A percentile compares a stretch with the other conserved stretches of the same genome.
Evolutionary conservation across 2,797 vertebrate genomes (phyloP).

Genomic region (Halcyon leucocephala): DNA sequence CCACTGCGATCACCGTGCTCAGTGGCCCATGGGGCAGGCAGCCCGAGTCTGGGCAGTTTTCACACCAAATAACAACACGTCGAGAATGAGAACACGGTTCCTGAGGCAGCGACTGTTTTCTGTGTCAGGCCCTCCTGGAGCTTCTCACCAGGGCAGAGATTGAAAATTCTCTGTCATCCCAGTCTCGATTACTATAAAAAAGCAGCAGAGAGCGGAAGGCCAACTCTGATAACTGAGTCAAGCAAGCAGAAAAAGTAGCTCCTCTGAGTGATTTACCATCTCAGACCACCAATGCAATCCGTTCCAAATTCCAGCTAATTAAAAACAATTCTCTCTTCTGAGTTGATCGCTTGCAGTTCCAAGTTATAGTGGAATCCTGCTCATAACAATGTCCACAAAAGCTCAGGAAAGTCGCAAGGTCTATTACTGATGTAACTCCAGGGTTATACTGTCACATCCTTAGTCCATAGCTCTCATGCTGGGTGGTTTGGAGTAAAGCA

Average conservation of each 20-base stretch:
- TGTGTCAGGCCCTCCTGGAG: conserved; percentile 24
- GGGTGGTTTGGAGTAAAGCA: neutral
- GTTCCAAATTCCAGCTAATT: conserved; percentile 44
- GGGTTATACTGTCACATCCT: too few relatives aligned
- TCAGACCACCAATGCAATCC: conserved; percentile 6
- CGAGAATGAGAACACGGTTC: neutral
- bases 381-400: neutral
- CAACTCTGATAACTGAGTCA: neutral
- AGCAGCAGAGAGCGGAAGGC: neutral
- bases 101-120: neutral
- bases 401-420: neutral
- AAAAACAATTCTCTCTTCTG: conserved; percentile 7
- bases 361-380: neutral
- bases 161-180: conserved; percentile 7
- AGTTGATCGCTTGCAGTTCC: neutral
- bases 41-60: neutral
- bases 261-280: neutral
- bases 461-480: neutral
- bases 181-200: conserved; percentile 5
- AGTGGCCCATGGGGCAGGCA: neutral
- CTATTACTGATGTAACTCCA: neutral
- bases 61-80: conserved; percentile 31
- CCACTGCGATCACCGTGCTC: rapidly evolving
- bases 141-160: conserved; percentile 18
- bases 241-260: neutral